These are phyloP conservation scores for Sclerodermus sp. DNA, from an alignment of 2,888 invertebrate genomes.

Conservation along the genomic window DNA sequence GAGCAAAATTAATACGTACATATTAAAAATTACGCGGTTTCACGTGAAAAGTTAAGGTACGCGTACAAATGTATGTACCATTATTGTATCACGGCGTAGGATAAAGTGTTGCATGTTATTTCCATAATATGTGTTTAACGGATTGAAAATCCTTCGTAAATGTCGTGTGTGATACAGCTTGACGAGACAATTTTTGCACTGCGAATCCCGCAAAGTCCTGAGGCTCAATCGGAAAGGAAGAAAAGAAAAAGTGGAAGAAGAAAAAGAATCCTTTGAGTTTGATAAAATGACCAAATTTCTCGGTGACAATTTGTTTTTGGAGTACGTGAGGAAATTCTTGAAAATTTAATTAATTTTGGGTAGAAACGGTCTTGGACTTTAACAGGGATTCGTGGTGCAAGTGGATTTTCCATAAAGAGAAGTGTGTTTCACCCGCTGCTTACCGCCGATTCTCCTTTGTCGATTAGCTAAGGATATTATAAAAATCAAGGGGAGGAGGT, in stretches of 20 bases:
- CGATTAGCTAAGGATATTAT: no score
- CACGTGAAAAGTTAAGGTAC: slow-evolving; percentile 17
- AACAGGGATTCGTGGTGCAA: neutral
- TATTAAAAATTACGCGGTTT: neutral
- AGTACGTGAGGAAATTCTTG: neutral
- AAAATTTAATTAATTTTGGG: neutral
- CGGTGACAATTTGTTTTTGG: neutral
- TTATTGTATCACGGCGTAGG: slow-evolving; percentile 52
- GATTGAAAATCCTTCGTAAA: slow-evolving; percentile 54
- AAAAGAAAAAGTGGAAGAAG: no score
- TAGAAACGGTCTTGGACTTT: neutral
- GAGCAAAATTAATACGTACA: slow-evolving; percentile 8
- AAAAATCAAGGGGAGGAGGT: no score
- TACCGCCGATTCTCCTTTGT: no score
- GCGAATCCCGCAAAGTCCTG: slow-evolving; percentile 24
- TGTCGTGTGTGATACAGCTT: slow-evolving; percentile 51
- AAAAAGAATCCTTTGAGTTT: no score
- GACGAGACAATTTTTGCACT: slow-evolving; percentile 30
- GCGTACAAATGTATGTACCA: slow-evolving; percentile 29
- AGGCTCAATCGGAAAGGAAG: no score
- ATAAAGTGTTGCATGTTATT: slow-evolving; percentile 57
- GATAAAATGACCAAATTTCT: slow-evolving; percentile 12
- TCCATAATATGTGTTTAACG: slow-evolving; percentile 56
- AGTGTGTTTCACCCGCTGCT: no score
- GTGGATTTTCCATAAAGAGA: neutral